Conservation (phyloP, 2,888 invertebrate species). For the Candidula unifasciata region DNA sequence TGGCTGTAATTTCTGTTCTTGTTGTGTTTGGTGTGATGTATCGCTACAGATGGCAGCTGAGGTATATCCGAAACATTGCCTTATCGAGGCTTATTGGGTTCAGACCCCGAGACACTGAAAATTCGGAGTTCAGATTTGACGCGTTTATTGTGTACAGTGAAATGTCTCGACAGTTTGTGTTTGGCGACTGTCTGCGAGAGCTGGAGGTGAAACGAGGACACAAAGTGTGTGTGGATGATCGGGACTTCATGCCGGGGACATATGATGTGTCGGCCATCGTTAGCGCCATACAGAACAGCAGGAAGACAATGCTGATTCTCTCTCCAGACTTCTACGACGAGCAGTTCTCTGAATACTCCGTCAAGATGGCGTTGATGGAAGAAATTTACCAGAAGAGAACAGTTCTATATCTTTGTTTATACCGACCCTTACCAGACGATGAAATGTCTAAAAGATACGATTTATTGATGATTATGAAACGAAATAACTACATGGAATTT, state of each 20-base stretch:
- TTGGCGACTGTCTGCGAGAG: constrained; percentile 6
- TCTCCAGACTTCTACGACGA: constrained; percentile 22
- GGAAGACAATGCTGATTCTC: constrained; percentile 41
- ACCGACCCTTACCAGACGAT: constrained; percentile 9
- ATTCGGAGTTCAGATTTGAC: constrained; percentile 22
- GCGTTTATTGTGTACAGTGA: constrained; percentile 31
- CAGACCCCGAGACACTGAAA: neutral
- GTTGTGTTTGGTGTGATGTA: neutral
- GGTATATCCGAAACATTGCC: constrained; percentile 29
- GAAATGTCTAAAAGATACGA: neutral
- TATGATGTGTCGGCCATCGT: constrained; percentile 33
- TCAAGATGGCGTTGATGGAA: constrained; percentile 50
- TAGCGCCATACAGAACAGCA: constrained; percentile 40
- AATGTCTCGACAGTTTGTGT: constrained; percentile 23
- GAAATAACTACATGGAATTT: constrained; percentile 3
- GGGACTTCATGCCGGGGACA: constrained; percentile 44
- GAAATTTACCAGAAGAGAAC: neutral
- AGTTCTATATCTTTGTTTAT: constrained; percentile 40
- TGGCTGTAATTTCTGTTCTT: neutral
- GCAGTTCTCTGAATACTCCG: constrained; percentile 41
- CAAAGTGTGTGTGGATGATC: constrained; percentile 27
- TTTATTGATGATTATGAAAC: constrained; percentile 5
- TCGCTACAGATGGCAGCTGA: constrained; percentile 24
- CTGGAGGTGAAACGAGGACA: constrained; percentile 40
- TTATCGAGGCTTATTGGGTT: neutral